Base-by-base conservation (phyloP, 2,113 vertebrate genomes). In the Amazona vittata region DNA sequence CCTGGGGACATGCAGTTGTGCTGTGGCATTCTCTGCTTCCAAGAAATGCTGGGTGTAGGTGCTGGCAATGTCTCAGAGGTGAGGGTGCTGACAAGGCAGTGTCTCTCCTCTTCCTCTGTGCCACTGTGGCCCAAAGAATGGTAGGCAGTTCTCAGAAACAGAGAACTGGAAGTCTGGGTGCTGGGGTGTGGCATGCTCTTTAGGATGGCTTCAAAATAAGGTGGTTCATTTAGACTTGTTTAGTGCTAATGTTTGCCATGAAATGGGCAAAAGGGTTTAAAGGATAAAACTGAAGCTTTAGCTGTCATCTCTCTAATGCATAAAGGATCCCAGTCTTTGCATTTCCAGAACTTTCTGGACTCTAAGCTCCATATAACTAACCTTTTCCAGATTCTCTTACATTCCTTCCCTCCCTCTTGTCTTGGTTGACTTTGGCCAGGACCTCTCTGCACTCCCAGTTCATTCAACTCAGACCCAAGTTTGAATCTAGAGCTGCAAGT, bases 391-490 rank as follows among this genome's bases (percentile, higher is more conserved):
- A 41, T 73, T 89, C 49, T 77, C 10, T 80, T 43, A 21, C 77
- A 82, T 87, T 90, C 87, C 47, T 94, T 83, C 67, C 63, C 53
- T 97, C 62, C 47, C 43, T 92, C 76, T 82, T 79, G 81, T 69
- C 77, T 95, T 85, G 65, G 89, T 83, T 96, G 91, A 93, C 83
- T 94, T 96, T 94, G 94, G 92, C 94, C 82, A 88, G 53, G 18
- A 57, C 44, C 18, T 76, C 57, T 80, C 67, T 53, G 31, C 43
- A 37, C 25, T 86, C 76, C 53, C 29, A 43, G 16, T 65, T 91
- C 41, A 25, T 93, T 77, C 63, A 39, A 7, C 84, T 85, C 63
- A 63, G 71, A 71, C 50, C n/a, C 49, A 90, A 83, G 64, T 46
- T 76, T 85, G 82, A 85, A 83, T 60, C 20, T 62, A 59, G 68